phyloP scores from a whole-genome alignment of 2,888 invertebrate species.

The Ornithoptera priamus region DNA sequence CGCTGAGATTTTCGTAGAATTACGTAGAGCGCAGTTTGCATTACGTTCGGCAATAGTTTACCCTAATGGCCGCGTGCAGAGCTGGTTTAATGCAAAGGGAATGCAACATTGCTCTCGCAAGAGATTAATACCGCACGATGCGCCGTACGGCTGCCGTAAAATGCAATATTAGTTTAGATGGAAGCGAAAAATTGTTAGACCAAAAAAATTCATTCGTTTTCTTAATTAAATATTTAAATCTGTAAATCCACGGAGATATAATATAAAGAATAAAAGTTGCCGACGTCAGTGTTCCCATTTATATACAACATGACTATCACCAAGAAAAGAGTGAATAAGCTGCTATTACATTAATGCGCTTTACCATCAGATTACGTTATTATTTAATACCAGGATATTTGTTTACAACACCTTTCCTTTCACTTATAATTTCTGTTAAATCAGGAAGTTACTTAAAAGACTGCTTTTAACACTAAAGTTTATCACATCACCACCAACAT shows the following conservation, averaged over 20 bases:
- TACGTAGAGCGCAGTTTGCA: slow-evolving; percentile 7
- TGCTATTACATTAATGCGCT: too few species aligned
- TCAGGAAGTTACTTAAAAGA: too few species aligned
- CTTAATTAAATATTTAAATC: not conserved
- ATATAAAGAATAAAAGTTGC: not conserved
- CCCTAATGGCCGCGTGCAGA: slow-evolving; percentile 6
- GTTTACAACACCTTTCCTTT: too few species aligned
- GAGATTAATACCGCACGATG: slow-evolving; percentile 16
- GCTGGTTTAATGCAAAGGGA: slow-evolving; percentile 9
- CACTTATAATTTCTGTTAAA: too few species aligned
- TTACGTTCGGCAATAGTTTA: slow-evolving; percentile 16
- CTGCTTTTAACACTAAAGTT: too few species aligned
- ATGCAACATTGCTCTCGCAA: slow-evolving; percentile 16
- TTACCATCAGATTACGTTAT: too few species aligned
- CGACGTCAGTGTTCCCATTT: too few species aligned
- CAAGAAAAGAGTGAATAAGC: too few species aligned
- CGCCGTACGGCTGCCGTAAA: slow-evolving; percentile 1
- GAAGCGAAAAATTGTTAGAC: slow-evolving; percentile 2
- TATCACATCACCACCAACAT: too few species aligned
- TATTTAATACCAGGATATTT: too few species aligned
- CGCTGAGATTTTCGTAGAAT: slow-evolving; percentile 3
- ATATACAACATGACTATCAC: too few species aligned
- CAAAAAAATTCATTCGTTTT: not conserved
- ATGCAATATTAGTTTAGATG: slow-evolving; percentile 7
- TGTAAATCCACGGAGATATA: not conserved